Evolutionary conservation across 92 coral and sea anemone genomes (phyloP), one percentile per base, ranked within the genome.

Genomic region (Phenganax marumi): DNA sequence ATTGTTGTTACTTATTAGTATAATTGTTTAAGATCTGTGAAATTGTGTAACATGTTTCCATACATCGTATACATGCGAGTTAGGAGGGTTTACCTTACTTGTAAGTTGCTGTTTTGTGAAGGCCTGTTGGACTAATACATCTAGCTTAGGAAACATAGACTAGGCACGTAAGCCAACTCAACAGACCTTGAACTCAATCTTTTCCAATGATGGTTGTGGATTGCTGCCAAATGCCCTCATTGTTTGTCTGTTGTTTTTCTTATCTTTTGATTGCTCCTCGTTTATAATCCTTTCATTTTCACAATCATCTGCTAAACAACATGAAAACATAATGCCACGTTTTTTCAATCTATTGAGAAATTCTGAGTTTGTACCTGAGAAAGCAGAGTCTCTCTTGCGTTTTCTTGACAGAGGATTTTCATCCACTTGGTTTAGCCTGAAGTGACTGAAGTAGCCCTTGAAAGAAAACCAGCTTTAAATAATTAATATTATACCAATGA

Each of bases 161-260:
- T 0, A 14, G 14, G 12, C 21, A 49, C 6, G n/a, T n/a, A 12
- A 24, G 22, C 11, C 11, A 33, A 7, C n/a, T 10, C 6, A 23
- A 51, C 73, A 13, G 25, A 94, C 98, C 89, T 88, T 90, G 79
- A 92, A 96, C 81, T 92, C 94, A 21, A 96, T 88, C 64, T 84
- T 91, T 77, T 96, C 96, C 39, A 96, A 83, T 57, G 84, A 79
- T 55, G 97, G 99, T 46, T 91, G 97, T 24, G 90, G 79, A 80
- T 91, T 88, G 23, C 88, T 25, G 52, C 99, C 99, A 96, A 92
- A 96, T 10, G 91, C 83, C 60, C 68, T 86, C 9, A 82, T 57
- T 10, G 85, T 68, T 71, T 87, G 86, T 43, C 75, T 77, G 48
- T 84, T 79, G 61, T 86, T 88, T 43, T 68, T 88, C 65, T 73